Evolutionary conservation across 1,140 invertebrate genomes (phyloP), one percentile per base, ranked within the genome.

Genomic region (Diabrotica virgifera): DNA sequence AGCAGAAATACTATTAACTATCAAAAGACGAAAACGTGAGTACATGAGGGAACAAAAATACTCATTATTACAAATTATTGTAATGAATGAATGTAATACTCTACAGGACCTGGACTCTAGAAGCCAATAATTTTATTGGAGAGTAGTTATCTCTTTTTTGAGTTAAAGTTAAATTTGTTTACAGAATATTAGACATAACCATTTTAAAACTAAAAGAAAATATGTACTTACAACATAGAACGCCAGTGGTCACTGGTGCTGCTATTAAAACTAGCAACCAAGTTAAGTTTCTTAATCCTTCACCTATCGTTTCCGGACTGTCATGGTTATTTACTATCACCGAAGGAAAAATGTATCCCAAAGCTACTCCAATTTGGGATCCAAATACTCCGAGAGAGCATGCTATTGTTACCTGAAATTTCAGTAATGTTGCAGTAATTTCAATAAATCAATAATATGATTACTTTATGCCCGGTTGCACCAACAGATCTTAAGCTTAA

Each of bases 321-420:
- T 79, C 70, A 24, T 80, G 79, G 65, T 83, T 82, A 63, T 71
- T 75, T 5, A 83, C 80, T 36, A 82, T 56, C 24, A 83, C 73
- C n/a, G 82, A 80, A 5, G 80, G 77, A 3, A 81, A 38, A 12
- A 82, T 70, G 65, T 82, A 83, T 37, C 79, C 78, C 7, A 79
- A 46, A 11, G 80, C 77, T 35, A 77, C 58, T 5, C 82, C 81
- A n/a, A 92, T 82, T 80, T 92, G 89, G 77, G 89, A 90, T 5
- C 92, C 91, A 74, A 93, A 91, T 9, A 93, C 85, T 11, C 89
- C 89, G 24, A 91, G 80, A 38, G 90, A 86, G 66, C 89, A 91
- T 4, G 91, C 91, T 3, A 88, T 90, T 6, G 88, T 89, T 5
- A 90, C 85, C 79, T 89, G 38, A 24, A 24, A n/a, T n/a, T n/a